Evolutionary conservation across 1,140 invertebrate species (phyloP).

Genomic region (Drosophila lowei): DNA sequence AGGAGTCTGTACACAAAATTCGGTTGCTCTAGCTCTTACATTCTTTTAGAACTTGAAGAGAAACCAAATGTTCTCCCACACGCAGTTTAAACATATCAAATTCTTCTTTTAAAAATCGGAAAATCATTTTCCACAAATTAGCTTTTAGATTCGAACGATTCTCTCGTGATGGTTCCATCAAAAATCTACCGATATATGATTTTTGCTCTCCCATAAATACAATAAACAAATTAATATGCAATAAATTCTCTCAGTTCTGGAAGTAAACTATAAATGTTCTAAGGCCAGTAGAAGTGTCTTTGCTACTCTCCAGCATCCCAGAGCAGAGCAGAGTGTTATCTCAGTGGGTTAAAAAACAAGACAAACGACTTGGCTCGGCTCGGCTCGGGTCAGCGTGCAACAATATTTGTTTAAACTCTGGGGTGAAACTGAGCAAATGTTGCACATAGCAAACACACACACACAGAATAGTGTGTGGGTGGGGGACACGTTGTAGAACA

Average conservation of each 20-base stretch:
- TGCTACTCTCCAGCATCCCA: too few relatives aligned
- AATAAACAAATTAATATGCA: slow-evolving; percentile 64
- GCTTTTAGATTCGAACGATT: too few relatives aligned
- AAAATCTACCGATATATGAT: too few relatives aligned
- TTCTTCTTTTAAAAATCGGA: too few relatives aligned
- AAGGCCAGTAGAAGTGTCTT: slow-evolving; percentile 3
- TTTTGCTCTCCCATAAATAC: slow-evolving; percentile 60
- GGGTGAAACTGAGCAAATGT: slow-evolving; percentile 50
- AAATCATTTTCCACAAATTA: too few relatives aligned
- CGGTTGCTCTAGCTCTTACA: too few relatives aligned
- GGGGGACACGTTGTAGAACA: too few relatives aligned
- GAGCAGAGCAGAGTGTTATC: slow-evolving; percentile 45
- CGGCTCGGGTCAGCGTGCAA: slow-evolving; percentile 61
- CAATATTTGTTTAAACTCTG: slow-evolving; percentile 77
- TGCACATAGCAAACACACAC: slow-evolving; percentile 48
- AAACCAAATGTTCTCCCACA: too few relatives aligned
- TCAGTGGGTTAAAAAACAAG: slow-evolving; percentile 54
- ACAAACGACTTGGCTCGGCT: slow-evolving; percentile 4
- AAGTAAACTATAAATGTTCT: slow-evolving; percentile 73
- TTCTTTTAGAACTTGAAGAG: too few relatives aligned
- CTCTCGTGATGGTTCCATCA: too few relatives aligned
- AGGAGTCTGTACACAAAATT: too few relatives aligned
- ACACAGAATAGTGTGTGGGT: slow-evolving; percentile 6
- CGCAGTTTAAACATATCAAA: too few relatives aligned
- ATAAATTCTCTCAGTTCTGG: slow-evolving; percentile 54